Conservation (phyloP, 2,797 vertebrate species). For the Falco columbarius region DNA sequence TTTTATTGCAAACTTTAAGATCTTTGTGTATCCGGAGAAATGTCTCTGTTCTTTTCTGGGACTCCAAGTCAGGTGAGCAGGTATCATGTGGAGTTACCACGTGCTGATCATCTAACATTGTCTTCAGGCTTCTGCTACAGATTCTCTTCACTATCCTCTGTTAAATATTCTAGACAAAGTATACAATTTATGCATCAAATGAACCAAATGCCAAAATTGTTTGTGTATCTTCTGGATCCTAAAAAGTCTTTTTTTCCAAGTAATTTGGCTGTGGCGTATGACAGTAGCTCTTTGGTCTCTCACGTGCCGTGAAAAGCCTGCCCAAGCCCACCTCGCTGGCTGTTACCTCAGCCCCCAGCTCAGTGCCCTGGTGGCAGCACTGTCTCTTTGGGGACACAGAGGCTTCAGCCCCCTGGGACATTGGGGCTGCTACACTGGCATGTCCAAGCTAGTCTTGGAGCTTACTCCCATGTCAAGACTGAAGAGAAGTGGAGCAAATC, state of each 20-base stretch:
- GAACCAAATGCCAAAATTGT: background rate
- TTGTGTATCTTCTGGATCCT: background rate
- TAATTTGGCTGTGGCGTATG: background rate
- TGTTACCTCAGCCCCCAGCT: background rate
- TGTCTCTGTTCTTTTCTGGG: background rate
- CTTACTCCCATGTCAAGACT: background rate
- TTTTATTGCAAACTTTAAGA: background rate
- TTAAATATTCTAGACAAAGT: background rate
- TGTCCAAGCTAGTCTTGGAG: background rate
- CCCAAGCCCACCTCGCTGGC: fast-evolving
- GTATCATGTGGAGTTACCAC: background rate
- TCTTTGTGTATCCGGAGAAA: background rate
- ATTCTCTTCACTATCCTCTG: background rate
- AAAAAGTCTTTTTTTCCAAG: background rate
- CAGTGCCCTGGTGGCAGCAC: background rate
- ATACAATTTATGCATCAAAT: too few relatives aligned
- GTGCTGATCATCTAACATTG: fast-evolving
- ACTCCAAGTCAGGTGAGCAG: background rate
- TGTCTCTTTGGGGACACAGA: background rate
- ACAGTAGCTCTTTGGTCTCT: background rate
- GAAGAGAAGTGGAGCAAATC: background rate
- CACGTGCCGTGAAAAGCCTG: background rate
- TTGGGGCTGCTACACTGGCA: background rate
- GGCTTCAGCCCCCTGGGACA: background rate
- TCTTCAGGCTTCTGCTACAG: background rate